Evolutionary conservation across 1,140 invertebrate genomes (phyloP).

Genomic region (Myzus persicae): DNA sequence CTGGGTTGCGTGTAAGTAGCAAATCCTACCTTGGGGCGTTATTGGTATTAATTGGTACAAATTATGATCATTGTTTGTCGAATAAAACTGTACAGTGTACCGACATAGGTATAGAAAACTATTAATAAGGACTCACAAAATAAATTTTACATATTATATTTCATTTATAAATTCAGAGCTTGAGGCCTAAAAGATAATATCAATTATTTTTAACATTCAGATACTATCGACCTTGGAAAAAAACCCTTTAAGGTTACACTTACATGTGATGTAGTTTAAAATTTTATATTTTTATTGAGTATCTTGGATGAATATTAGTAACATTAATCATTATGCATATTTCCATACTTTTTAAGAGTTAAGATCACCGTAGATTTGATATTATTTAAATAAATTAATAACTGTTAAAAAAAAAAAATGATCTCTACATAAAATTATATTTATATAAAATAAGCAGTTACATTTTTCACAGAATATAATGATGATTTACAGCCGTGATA

Average conservation of each 20-base stretch:
- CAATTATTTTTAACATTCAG: background rate
- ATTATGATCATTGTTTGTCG: constrained; percentile 22
- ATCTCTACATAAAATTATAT: too few relatives aligned
- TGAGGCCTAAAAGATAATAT: background rate
- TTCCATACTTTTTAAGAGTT: background rate
- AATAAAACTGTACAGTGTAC: background rate
- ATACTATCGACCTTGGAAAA: background rate
- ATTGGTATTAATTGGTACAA: constrained; percentile 10
- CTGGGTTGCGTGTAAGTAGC: constrained; percentile 9
- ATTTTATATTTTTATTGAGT: background rate
- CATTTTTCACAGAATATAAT: background rate
- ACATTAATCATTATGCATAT: background rate
- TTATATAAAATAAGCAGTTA: background rate
- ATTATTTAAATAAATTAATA: background rate
- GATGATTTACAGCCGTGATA: background rate
- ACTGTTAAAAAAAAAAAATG: background rate
- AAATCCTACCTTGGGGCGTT: background rate
- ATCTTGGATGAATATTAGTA: background rate
- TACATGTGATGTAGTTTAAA: background rate
- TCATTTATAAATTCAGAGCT: background rate
- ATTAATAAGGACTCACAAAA: background rate
- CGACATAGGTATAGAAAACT: background rate
- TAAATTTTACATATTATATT: background rate
- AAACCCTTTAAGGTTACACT: background rate
- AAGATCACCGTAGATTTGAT: background rate